Evolutionary conservation across 1,140 invertebrate genomes (phyloP).

Genomic region (Homalodisca vitripennis): DNA sequence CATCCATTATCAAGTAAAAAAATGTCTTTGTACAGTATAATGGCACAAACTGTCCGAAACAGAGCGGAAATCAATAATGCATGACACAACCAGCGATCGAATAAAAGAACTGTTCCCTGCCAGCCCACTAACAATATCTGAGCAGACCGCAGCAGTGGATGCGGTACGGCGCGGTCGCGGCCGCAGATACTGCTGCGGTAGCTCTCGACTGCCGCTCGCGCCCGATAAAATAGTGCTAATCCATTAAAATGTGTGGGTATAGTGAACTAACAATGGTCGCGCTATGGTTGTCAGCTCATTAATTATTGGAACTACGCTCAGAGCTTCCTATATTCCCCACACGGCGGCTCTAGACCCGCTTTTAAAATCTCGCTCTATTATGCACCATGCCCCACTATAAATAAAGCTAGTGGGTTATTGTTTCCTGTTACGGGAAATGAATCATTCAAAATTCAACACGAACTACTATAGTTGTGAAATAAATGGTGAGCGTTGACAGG

Average conservation of each 20-base stretch:
- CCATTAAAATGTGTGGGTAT: constrained; percentile 31
- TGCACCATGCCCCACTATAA: constrained; percentile 21
- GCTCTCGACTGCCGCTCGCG: neutral
- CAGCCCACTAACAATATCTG: too few relatives aligned
- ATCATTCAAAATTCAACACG: neutral
- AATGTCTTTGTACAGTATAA: too few relatives aligned
- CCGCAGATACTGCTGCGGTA: neutral
- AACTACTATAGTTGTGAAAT: neutral
- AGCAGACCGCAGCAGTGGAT: too few relatives aligned
- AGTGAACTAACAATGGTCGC: constrained; percentile 18
- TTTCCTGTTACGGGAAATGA: neutral
- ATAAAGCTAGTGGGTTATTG: constrained; percentile 16
- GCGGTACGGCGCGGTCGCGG: neutral
- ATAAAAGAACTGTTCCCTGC: too few relatives aligned
- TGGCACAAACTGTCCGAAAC: too few relatives aligned
- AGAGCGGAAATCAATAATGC: too few relatives aligned
- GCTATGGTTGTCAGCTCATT: constrained; percentile 20
- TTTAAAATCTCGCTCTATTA: constrained; percentile 28
- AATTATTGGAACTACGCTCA: constrained; percentile 21
- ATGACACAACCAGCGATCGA: too few relatives aligned
- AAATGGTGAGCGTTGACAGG: too few relatives aligned
- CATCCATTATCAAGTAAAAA: too few relatives aligned
- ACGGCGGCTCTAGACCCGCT: neutral
- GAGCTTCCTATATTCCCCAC: neutral
- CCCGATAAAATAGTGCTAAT: constrained; percentile 26